Evolutionary conservation across 2,888 invertebrate genomes (phyloP), one percentile per base, ranked within the genome.

Genomic region (Agonopterix subpropinquella): DNA sequence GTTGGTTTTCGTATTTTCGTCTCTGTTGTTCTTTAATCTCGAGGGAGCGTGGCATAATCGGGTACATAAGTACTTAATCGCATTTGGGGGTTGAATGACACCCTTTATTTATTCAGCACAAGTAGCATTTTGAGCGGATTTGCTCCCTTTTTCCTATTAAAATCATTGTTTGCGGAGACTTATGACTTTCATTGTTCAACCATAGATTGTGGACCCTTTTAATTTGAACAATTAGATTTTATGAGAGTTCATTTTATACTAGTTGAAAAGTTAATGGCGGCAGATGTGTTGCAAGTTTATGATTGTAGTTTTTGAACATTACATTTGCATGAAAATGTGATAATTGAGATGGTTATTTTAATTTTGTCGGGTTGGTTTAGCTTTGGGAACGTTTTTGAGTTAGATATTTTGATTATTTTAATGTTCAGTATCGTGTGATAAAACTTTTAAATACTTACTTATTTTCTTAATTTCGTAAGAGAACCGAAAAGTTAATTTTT

Each of bases 51-150:
- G 77, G 78, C 72, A 80, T 80, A 83, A 86, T 83, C 78, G 83
- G 64, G 80, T 77, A 87, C 74, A 87, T 88, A 88, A 87, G 87
- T 77, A 76, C 85, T 87, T 88, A 87, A 88, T 87, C 86, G 86
- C 72, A 80, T 87, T 86, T 83, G 11, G 77, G 79, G 82, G 75
- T 73, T 71, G 73, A 75, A 76, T 73, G 68, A 67, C 66, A 64
- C 77, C 79, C 77, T 66, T 66, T 86, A 85, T 86, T 87, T 86
- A 86, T 85, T 84, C 77, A 79, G 82, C 71, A 64, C 73, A 73
- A 74, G 73, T 71, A 67, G 55, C 61, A 62, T 65, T 75, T 67
- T 63, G 64, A 67, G 64, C 55, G 61, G 62, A 60, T 64, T 65
- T 51, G 54, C 63, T 66, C 77, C 80, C 78, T 77, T 72, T 73